Percentiles rank a stretch among this genome's conserved stretches.
phyloP scores from a whole-genome alignment of 1,140 invertebrate species.

The Notospermus geniculatus region DNA sequence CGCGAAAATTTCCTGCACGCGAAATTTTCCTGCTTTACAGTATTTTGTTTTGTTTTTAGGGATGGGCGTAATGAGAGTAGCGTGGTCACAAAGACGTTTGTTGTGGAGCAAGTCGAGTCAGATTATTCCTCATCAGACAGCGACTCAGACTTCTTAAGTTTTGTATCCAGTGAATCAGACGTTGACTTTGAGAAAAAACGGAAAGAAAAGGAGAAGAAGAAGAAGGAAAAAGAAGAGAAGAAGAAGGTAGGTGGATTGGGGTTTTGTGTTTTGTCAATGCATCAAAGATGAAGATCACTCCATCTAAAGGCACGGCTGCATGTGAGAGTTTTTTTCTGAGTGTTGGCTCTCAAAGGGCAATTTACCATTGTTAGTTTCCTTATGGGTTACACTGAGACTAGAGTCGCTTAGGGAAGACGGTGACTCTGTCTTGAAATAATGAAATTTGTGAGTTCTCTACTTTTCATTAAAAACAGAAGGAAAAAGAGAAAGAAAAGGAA shows the following conservation, averaged over 20 bases:
- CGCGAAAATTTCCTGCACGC: no score
- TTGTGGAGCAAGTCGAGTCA: slow-evolving; percentile 40
- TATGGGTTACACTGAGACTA: no score
- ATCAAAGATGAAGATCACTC: no score
- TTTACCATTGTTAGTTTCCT: no score
- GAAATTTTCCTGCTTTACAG: no score
- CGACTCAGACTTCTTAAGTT: slow-evolving; percentile 17
- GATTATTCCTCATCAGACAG: slow-evolving; percentile 11
- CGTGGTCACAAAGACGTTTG: slow-evolving; percentile 52
- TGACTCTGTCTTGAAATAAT: no score
- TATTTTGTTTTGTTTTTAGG: slow-evolving; percentile 29
- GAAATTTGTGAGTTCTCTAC: no score
- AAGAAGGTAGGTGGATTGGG: not conserved
- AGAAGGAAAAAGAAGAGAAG: slow-evolving; percentile 23
- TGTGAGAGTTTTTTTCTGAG: no score
- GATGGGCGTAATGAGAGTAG: slow-evolving; percentile 55
- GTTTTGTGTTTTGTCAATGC: no score
- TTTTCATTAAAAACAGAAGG: slow-evolving; percentile 3
- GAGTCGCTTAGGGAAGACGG: no score
- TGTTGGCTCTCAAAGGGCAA: no score
- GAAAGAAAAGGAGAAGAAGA: slow-evolving; percentile 28
- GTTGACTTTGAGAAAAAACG: slow-evolving; percentile 30
- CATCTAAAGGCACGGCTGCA: no score
- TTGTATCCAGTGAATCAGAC: slow-evolving; percentile 31
- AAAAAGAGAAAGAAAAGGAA: slow-evolving; percentile 21